A percentile compares a stretch with the other conserved stretches of the same genome.
phyloP scores from a whole-genome alignment of 2,113 vertebrate genomes.

The Lepidothrix coronata region DNA sequence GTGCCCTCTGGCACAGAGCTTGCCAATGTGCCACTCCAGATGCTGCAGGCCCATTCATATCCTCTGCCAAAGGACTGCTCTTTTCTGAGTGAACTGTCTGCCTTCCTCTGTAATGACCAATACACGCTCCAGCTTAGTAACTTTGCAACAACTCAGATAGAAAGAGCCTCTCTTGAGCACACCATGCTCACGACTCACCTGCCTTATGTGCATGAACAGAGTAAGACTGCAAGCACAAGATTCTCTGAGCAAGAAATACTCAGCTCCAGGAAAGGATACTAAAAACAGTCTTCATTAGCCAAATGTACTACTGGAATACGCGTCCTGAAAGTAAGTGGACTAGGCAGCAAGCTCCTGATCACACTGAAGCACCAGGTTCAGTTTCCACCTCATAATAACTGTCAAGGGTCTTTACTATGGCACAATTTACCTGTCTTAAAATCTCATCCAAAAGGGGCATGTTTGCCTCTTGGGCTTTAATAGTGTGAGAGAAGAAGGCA shows the following conservation, averaged over 20 bases:
- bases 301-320: fast-evolving
- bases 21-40: background rate
- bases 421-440: constrained; percentile 84
- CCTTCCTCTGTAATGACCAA: background rate
- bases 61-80: background rate
- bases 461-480: constrained; percentile 97
- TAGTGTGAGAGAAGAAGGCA: constrained; percentile 98
- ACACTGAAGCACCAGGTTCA: background rate
- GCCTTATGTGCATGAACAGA: background rate
- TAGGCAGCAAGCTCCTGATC: background rate
- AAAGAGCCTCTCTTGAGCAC: background rate
- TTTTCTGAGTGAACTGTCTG: background rate
- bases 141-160: background rate
- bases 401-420: background rate
- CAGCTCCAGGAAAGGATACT: background rate
- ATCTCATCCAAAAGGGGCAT: constrained; percentile 93
- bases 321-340: background rate
- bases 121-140: background rate
- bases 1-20: background rate
- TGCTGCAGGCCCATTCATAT: background rate
- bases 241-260: background rate
- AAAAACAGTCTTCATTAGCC: background rate
- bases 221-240: background rate
- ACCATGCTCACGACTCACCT: background rate
- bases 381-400: background rate